These are phyloP conservation scores for Hiodon tergisus DNA, from an alignment of 2,113 vertebrate genomes.

Conservation along the genomic window DNA sequence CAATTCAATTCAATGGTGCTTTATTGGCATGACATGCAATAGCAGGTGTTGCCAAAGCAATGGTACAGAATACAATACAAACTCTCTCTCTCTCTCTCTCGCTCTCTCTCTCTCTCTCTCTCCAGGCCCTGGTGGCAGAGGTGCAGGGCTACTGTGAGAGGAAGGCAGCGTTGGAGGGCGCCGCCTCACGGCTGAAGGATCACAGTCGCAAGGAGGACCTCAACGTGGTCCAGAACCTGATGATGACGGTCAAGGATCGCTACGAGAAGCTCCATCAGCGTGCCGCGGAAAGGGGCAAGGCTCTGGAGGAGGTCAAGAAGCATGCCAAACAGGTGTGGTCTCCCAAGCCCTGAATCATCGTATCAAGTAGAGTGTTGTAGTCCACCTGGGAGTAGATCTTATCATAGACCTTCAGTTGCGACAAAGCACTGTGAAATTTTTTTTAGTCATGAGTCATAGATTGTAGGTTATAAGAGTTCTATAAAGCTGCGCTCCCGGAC, in stretches of 20 bases:
- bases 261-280: slow-evolving; percentile 63
- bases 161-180: slow-evolving; percentile 55
- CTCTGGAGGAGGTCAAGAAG: slow-evolving; percentile 67
- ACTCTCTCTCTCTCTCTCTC: too few species aligned
- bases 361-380: too few species aligned
- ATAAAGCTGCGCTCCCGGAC: too few species aligned
- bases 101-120: too few species aligned
- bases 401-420: too few species aligned
- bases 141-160: slow-evolving; percentile 57
- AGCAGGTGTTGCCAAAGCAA: too few species aligned
- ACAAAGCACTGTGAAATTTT: too few species aligned
- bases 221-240: slow-evolving; percentile 62
- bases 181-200: slow-evolving; percentile 57
- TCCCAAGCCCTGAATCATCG: neutral
- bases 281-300: slow-evolving; percentile 52
- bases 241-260: slow-evolving; percentile 64
- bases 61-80: too few species aligned
- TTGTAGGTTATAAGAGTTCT: neutral
- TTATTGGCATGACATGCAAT: too few species aligned
- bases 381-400: too few species aligned
- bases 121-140: slow-evolving; percentile 64
- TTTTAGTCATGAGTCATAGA: too few species aligned
- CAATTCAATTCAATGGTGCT: too few species aligned
- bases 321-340: slow-evolving; percentile 65
- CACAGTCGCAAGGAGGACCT: slow-evolving; percentile 69